These are phyloP conservation scores for Ommatoiulus sabulosus DNA, from an alignment of 2,888 invertebrate genomes.

Conservation along the genomic window DNA sequence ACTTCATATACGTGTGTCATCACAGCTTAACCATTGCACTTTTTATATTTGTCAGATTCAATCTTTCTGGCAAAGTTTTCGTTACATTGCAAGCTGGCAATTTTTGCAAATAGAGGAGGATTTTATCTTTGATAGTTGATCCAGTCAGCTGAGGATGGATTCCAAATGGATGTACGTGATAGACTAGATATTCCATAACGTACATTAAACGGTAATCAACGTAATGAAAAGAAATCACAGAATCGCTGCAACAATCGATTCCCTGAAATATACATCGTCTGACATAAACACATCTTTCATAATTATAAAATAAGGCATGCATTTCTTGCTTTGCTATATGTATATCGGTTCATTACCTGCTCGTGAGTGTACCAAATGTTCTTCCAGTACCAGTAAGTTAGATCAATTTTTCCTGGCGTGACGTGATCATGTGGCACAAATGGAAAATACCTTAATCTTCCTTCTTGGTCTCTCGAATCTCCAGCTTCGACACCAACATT, in stretches of 20 bases:
- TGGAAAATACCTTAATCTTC: slow-evolving; percentile 58
- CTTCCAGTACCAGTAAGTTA: slow-evolving; percentile 57
- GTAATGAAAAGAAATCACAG: slow-evolving; percentile 95
- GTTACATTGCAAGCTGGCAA: neutral
- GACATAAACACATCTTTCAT: too few species aligned
- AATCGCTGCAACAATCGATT: slow-evolving; percentile 89
- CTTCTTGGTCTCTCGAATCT: slow-evolving; percentile 59
- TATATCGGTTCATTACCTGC: slow-evolving; percentile 52
- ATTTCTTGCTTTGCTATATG: neutral
- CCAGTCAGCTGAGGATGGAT: slow-evolving; percentile 54
- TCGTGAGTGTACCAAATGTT: slow-evolving; percentile 57
- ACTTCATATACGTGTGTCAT: too few species aligned
- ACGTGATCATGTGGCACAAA: slow-evolving; percentile 55
- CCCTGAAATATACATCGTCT: slow-evolving; percentile 73
- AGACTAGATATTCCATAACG: slow-evolving; percentile 51
- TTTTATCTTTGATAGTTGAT: slow-evolving; percentile 41
- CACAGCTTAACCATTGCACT: neutral
- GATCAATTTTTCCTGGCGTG: slow-evolving; percentile 28
- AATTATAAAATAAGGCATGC: too few species aligned
- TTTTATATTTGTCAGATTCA: neutral
- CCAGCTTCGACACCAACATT: slow-evolving; percentile 59
- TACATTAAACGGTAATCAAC: slow-evolving; percentile 68
- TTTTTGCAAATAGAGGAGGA: neutral
- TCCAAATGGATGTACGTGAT: slow-evolving; percentile 57
- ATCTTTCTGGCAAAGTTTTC: neutral